Evolutionary conservation across 2,113 vertebrate species (phyloP).

Genomic region (Scartelaos histophorus): DNA sequence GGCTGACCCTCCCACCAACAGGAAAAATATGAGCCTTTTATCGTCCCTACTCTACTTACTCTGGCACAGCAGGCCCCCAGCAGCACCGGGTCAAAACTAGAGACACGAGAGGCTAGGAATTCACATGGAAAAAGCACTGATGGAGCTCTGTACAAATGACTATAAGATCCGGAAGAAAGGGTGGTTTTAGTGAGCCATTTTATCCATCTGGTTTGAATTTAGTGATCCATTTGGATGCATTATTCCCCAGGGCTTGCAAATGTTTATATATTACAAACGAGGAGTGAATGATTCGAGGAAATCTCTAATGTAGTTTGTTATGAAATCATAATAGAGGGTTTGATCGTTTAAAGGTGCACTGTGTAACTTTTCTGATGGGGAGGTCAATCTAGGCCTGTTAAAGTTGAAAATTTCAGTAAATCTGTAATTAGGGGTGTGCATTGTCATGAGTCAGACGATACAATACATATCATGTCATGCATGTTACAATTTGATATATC

Average conservation of each 20-base stretch:
- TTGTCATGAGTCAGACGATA: too few species aligned
- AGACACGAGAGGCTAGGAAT: conserved; percentile 7
- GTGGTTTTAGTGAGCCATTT: not conserved
- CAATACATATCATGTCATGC: too few species aligned
- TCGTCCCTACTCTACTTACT: conserved; percentile 28
- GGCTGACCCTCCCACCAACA: conserved; percentile 28
- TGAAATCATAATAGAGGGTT: not conserved
- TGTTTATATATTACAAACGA: not conserved
- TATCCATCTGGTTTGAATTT: not conserved
- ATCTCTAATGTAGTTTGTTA: not conserved
- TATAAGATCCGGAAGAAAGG: not conserved
- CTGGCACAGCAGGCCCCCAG: conserved; percentile 32
- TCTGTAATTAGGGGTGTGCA: too few species aligned
- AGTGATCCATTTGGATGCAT: not conserved
- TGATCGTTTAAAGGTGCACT: not conserved
- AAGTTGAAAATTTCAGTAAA: too few species aligned
- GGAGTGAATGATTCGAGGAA: not conserved
- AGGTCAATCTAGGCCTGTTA: too few species aligned
- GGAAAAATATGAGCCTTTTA: conserved; percentile 36
- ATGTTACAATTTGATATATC: too few species aligned
- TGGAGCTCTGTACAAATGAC: not conserved
- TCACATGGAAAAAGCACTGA: conserved; percentile 18
- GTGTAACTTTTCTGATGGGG: not conserved
- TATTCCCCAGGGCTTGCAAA: not conserved
- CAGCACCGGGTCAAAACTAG: conserved; percentile 11